A percentile compares a stretch with the other conserved stretches of the same genome.
phyloP scores from a whole-genome alignment of 2,888 invertebrate genomes.

The Nymphalis urticae region DNA sequence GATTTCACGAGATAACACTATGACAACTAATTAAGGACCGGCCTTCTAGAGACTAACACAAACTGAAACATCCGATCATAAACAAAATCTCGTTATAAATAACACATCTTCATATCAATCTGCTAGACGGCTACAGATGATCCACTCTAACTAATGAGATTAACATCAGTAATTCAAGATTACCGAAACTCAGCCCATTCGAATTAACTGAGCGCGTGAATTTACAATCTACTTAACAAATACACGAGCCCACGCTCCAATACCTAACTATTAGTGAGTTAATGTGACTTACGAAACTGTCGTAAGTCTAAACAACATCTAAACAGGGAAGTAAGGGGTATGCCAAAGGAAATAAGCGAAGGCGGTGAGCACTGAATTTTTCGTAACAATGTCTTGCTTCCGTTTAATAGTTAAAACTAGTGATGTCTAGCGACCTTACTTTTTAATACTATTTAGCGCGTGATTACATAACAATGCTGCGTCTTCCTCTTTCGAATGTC shows the following conservation, averaged over 20 bases:
- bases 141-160: slow-evolving; percentile 43
- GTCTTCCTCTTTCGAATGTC: too few relatives aligned
- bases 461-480: too few relatives aligned
- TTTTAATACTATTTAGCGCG: too few relatives aligned
- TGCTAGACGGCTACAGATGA: slow-evolving; percentile 5
- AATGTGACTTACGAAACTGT: slow-evolving; percentile 42
- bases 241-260: slow-evolving; percentile 49
- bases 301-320: slow-evolving; percentile 38
- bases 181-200: slow-evolving; percentile 53
- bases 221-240: slow-evolving; percentile 58
- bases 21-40: slow-evolving; percentile 67
- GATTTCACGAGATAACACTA: slow-evolving; percentile 79
- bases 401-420: too few relatives aligned
- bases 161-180: slow-evolving; percentile 47
- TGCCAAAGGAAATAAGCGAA: slow-evolving; percentile 14
- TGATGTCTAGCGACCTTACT: too few relatives aligned
- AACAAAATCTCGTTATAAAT: neutral
- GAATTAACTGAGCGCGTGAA: slow-evolving; percentile 52
- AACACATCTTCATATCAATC: neutral
- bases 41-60: slow-evolving; percentile 38
- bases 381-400: neutral
- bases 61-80: neutral
- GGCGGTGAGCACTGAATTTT: slow-evolving; percentile 5
- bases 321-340: slow-evolving; percentile 9
- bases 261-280: slow-evolving; percentile 42